Evolutionary conservation across 2,113 vertebrate genomes (phyloP).

Genomic region (Lichenostomus cassidix): DNA sequence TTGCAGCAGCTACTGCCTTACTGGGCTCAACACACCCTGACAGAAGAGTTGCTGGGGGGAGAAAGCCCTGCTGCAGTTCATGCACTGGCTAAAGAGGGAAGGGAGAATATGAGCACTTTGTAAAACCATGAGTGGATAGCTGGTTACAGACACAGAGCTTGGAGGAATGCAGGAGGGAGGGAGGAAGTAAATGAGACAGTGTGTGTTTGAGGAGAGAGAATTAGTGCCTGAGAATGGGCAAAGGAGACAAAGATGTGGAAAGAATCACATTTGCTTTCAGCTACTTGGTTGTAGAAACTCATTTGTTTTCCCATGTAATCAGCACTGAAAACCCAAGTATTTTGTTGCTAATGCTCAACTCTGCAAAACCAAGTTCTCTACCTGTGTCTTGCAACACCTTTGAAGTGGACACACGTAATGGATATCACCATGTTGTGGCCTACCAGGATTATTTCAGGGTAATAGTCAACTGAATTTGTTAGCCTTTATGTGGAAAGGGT

Average conservation of each 20-base stretch:
- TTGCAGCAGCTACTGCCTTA: not conserved
- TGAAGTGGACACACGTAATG: not conserved
- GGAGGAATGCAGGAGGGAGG: not conserved
- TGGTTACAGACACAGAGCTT: not conserved
- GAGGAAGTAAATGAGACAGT: not conserved
- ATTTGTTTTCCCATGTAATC: not conserved
- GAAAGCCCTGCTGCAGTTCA: not conserved
- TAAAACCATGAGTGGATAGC: not conserved
- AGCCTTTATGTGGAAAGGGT: constrained; percentile 27
- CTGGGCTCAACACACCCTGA: not conserved
- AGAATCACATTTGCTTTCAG: not conserved
- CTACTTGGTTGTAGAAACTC: not conserved
- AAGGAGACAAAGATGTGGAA: not conserved
- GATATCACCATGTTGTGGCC: not conserved
- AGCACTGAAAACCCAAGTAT: not conserved
- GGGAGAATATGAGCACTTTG: not conserved
- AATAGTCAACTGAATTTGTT: constrained; percentile 11
- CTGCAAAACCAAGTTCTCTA: not conserved
- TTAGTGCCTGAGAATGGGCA: not conserved
- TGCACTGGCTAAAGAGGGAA: not conserved
- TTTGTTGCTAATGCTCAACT: not conserved
- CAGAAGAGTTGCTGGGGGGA: accelerated
- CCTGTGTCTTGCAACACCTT: not conserved
- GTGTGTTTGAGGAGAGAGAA: not conserved
- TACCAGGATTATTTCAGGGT: constrained; percentile 31